Conservation (phyloP, 2,113 vertebrate species). For the Notothenia rossii region DNA sequence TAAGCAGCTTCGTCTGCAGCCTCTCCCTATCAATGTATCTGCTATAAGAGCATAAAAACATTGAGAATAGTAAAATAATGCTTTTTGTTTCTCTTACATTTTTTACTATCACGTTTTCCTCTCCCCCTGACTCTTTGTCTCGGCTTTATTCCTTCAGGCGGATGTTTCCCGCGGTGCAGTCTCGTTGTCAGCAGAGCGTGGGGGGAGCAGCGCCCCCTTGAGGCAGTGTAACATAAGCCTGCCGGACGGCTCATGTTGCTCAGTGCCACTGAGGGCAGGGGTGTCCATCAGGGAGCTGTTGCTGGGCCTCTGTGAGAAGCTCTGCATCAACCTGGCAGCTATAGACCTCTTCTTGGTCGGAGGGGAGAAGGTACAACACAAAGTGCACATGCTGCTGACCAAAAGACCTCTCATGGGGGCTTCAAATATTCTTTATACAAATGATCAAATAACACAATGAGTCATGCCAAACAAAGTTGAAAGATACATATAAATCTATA, state of each 20-base stretch:
- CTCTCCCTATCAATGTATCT: neutral
- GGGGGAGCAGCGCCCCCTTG: slow-evolving; percentile 72
- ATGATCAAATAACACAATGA: neutral
- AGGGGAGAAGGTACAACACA: slow-evolving; percentile 92
- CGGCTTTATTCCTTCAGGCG: slow-evolving; percentile 76
- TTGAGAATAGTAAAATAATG: neutral
- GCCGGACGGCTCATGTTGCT: slow-evolving; percentile 91
- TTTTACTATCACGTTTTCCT: too few species aligned
- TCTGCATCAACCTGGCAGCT: slow-evolving; percentile 93
- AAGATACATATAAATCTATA: too few species aligned
- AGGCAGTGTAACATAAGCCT: slow-evolving; percentile 92
- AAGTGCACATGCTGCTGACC: too few species aligned
- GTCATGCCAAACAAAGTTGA: too few species aligned
- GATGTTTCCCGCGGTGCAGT: slow-evolving; percentile 84
- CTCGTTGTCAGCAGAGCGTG: slow-evolving; percentile 82
- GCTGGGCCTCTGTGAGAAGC: slow-evolving; percentile 92
- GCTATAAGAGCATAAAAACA: neutral
- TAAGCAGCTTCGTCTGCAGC: neutral
- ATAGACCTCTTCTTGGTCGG: slow-evolving; percentile 96
- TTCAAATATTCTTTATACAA: neutral
- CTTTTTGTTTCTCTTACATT: too few species aligned
- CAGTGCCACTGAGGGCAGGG: slow-evolving; percentile 87
- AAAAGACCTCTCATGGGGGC: too few species aligned
- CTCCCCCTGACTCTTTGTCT: neutral
- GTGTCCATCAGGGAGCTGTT: slow-evolving; percentile 94